These are phyloP conservation scores for Hylaeus anthracinus DNA, from an alignment of 1,140 invertebrate genomes.

Conservation along the genomic window DNA sequence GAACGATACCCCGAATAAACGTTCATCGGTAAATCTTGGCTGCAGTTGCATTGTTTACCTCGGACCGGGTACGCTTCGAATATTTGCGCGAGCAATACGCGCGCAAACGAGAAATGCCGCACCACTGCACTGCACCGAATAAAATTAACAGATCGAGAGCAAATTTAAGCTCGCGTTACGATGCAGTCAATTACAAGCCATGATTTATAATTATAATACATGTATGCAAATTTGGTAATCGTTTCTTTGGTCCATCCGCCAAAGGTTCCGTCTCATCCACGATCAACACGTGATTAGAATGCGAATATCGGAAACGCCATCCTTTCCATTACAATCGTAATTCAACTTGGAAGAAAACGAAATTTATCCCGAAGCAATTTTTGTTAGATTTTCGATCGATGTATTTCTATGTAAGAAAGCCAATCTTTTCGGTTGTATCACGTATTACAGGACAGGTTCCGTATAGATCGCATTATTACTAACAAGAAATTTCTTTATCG, in stretches of 20 bases:
- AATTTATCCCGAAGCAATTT: no score
- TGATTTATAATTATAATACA: no score
- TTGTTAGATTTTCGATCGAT: no score
- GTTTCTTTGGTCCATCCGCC: not conserved
- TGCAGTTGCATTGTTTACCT: conserved; percentile 15
- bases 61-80: not conserved
- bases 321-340: no score
- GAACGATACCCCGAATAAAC: conserved; percentile 31
- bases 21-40: conserved; percentile 17
- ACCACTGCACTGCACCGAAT: conserved; percentile 3
- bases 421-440: not conserved
- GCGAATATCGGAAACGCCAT: no score
- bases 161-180: conserved; percentile 1
- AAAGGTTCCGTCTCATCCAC: no score
- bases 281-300: no score
- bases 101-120: not conserved
- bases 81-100: conserved; percentile 21
- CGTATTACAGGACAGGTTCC: not conserved
- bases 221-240: no score
- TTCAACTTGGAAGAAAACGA: no score
- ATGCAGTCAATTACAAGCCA: not conserved
- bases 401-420: no score
- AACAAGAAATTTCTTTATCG: conserved; percentile 8
- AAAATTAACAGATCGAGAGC: conserved; percentile 27
- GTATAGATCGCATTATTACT: not conserved